These are phyloP conservation scores for Petrocephalus sullivani DNA, from an alignment of 2,797 vertebrate genomes.

Conservation along the genomic window DNA sequence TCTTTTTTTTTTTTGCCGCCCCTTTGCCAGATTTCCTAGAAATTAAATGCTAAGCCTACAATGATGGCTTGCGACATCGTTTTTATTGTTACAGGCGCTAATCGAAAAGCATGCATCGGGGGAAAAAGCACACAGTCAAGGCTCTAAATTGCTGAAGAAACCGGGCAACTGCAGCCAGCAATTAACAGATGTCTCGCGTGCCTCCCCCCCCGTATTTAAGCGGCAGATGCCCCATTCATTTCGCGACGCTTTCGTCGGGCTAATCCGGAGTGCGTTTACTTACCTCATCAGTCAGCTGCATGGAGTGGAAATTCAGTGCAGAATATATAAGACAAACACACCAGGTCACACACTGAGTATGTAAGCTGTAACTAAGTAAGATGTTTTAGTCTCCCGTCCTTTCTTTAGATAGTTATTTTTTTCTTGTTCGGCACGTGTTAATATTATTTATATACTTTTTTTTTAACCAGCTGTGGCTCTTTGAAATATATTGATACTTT, in stretches of 20 bases:
- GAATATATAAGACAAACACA: neutral
- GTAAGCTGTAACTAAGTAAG: neutral
- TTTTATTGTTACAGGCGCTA: neutral
- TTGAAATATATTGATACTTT: neutral
- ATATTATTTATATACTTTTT: neutral
- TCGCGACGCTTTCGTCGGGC: constrained; percentile 21
- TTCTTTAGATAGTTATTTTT: neutral
- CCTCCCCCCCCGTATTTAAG: constrained; percentile 23
- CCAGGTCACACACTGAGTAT: neutral
- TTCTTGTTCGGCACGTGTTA: neutral
- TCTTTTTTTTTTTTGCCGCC: neutral
- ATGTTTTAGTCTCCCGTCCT: neutral
- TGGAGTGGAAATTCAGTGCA: constrained; percentile 14
- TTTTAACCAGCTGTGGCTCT: neutral
- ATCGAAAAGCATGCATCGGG: neutral
- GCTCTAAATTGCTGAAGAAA: neutral
- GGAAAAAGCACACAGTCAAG: neutral
- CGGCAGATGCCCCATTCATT: constrained; percentile 25
- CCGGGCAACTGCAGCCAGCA: neutral
- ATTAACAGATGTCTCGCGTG: neutral
- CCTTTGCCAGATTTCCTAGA: neutral
- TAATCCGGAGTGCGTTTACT: constrained; percentile 5
- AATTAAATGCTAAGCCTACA: neutral
- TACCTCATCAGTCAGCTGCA: constrained; percentile 17
- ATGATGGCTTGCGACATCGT: neutral